Base-by-base conservation (phyloP, 2,113 vertebrate genomes). In the Paramormyrops kingsleyae region DNA sequence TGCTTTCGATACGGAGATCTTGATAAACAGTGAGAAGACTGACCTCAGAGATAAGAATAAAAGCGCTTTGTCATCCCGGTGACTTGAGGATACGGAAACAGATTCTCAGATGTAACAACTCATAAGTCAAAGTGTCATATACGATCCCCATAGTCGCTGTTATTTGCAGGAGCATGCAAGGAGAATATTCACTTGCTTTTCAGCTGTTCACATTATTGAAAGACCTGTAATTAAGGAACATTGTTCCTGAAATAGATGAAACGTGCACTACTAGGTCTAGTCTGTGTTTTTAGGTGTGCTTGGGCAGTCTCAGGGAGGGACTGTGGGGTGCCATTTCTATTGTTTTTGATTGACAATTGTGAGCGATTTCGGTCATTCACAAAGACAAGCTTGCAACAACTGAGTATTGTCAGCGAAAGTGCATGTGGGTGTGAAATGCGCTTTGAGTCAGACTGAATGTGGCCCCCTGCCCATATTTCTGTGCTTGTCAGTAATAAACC, bases 391-490 rank as follows among this genome's bases (percentile, higher is more conserved):
- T 92, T 94, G 93, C 95, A 95, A 92, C 94, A 93, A 94, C 94
- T 92, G 92, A 90, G 56, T 89, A 88, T 92, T 91, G 90, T 91
- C 89, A 90, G 88, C 53, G 90, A 88, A 87, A 92, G 91, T 93
- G 93, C 93, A 90, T 92, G 95, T 94, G 94, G 94, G 94, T 93
- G 95, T 93, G 92, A 94, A 50, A 90, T 93, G 93, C 77, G 90
- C 90, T 92, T 90, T 95, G 94, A 95, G 92, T 95, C 95, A 94
- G 89, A 89, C 91, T 86, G 88, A 42, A n/a, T 83, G 46, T 89
- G 84, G 80, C n/a, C 74, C 74, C 31, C 31, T 42, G 27, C 17
- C 90, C 90, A 89, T 88, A 92, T 83, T 44, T 87, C 90, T 77
- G 93, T 92, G 93, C 94, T 92, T 94, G 93, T 94, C 91, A 5